phyloP scores from a whole-genome alignment of 2,888 invertebrate species.

The Drosophila austrosaltans region DNA sequence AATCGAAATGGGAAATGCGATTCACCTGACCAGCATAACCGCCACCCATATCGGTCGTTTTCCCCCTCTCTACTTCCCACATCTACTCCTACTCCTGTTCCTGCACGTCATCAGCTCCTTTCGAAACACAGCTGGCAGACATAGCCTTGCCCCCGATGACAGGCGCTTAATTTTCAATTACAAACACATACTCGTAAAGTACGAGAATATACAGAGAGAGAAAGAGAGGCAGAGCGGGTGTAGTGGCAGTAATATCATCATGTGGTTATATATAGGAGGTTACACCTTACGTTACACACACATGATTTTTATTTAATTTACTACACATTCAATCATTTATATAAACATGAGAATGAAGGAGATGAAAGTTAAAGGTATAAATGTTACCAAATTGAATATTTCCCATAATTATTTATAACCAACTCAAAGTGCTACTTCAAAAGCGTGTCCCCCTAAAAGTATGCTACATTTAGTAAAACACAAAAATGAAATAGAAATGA shows the following conservation, averaged over 20 bases:
- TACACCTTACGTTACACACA: constrained; percentile 21
- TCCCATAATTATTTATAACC: background rate
- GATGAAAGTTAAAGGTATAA: background rate
- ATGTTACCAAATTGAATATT: background rate
- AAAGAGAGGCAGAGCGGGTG: background rate
- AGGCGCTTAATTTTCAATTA: constrained; percentile 76
- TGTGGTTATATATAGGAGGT: constrained; percentile 48
- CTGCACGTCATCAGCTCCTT: constrained; percentile 20
- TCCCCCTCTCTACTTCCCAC: background rate
- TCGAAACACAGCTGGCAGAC: constrained; percentile 3
- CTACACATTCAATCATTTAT: constrained; percentile 44
- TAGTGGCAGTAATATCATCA: constrained; percentile 52
- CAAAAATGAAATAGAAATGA: background rate
- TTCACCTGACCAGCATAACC: constrained; percentile 18
- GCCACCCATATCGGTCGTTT: constrained; percentile 1
- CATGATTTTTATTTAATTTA: constrained; percentile 59
- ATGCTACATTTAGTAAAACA: background rate
- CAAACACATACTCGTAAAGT: constrained; percentile 65
- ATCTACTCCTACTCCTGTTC: constrained; percentile 3
- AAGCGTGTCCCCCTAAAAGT: background rate
- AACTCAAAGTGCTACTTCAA: background rate
- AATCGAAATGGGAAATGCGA: constrained; percentile 50
- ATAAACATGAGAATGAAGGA: constrained; percentile 20
- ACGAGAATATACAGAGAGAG: constrained; percentile 30
- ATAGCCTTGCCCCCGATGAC: constrained; percentile 51